Conservation (phyloP, 2,888 invertebrate species). For the Pollenia amentaria region DNA sequence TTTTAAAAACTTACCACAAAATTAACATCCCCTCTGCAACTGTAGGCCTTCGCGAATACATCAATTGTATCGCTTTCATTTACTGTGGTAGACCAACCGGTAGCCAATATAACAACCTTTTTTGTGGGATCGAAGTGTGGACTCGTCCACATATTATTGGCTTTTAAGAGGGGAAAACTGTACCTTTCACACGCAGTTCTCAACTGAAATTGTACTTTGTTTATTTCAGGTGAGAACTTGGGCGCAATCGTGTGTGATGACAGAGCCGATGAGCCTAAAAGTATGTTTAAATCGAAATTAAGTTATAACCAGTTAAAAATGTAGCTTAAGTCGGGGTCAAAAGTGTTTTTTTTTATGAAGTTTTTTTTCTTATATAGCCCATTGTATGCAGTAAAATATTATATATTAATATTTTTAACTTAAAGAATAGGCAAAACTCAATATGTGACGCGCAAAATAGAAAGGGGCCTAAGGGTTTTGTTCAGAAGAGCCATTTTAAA, state of each 20-base stretch:
- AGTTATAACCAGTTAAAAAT: not conserved
- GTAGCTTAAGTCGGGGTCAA: no score
- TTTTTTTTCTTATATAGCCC: not conserved
- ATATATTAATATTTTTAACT: not conserved
- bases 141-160: slow-evolving; percentile 81
- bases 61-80: slow-evolving; percentile 80
- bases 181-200: slow-evolving; percentile 78
- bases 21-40: slow-evolving; percentile 82
- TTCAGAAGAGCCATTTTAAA: no score
- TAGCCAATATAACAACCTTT: slow-evolving; percentile 81
- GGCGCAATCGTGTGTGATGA: slow-evolving; percentile 78
- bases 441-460: no score
- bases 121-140: slow-evolving; percentile 80
- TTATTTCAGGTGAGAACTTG: slow-evolving; percentile 80
- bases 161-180: slow-evolving; percentile 79
- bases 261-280: slow-evolving; percentile 81
- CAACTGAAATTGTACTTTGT: slow-evolving; percentile 81
- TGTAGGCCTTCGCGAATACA: slow-evolving; percentile 80
- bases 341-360: not conserved
- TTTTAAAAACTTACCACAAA: slow-evolving; percentile 81
- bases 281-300: no score
- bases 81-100: slow-evolving; percentile 83
- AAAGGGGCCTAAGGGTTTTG: no score
- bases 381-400: not conserved
- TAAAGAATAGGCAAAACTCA: not conserved